These are phyloP conservation scores for Yponomeuta evonymella DNA, from an alignment of 2,888 invertebrate species.

Conservation along the genomic window DNA sequence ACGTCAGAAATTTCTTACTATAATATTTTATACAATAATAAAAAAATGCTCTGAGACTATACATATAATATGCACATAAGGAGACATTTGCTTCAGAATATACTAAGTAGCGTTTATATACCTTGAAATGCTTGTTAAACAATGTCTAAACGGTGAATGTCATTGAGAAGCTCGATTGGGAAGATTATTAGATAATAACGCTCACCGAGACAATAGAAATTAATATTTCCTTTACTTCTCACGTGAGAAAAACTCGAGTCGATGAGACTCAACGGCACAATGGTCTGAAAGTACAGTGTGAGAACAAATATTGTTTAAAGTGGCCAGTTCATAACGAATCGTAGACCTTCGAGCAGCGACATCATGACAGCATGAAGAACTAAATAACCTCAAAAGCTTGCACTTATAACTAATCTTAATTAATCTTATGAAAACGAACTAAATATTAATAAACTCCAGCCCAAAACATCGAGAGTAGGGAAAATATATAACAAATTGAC, in stretches of 20 bases:
- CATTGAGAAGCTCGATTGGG: slow-evolving; percentile 22
- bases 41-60: slow-evolving; percentile 5
- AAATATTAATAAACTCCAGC: slow-evolving; percentile 6
- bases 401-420: slow-evolving; percentile 14
- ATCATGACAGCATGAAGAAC: not conserved
- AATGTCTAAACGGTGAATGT: slow-evolving; percentile 59
- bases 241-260: slow-evolving; percentile 14
- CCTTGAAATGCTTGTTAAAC: slow-evolving; percentile 31
- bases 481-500: slow-evolving; percentile 16
- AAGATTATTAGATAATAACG: slow-evolving; percentile 16
- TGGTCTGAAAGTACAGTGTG: slow-evolving; percentile 42
- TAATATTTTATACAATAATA: slow-evolving; percentile 29
- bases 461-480: slow-evolving; percentile 13
- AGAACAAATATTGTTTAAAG: slow-evolving; percentile 20
- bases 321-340: not conserved
- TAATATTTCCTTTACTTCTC: slow-evolving; percentile 27
- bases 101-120: slow-evolving; percentile 4
- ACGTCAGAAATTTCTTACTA: slow-evolving; percentile 50
- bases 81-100: not conserved
- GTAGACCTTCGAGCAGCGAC: not conserved
- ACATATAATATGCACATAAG: slow-evolving; percentile 8
- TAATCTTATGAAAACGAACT: slow-evolving; percentile 8
- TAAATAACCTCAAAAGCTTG: slow-evolving; percentile 7
- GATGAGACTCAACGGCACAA: slow-evolving; percentile 36
- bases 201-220: slow-evolving; percentile 34